Evolutionary conservation across 2,888 invertebrate genomes (phyloP), one percentile per base, ranked within the genome.

Genomic region (Calliopum simillimum): DNA sequence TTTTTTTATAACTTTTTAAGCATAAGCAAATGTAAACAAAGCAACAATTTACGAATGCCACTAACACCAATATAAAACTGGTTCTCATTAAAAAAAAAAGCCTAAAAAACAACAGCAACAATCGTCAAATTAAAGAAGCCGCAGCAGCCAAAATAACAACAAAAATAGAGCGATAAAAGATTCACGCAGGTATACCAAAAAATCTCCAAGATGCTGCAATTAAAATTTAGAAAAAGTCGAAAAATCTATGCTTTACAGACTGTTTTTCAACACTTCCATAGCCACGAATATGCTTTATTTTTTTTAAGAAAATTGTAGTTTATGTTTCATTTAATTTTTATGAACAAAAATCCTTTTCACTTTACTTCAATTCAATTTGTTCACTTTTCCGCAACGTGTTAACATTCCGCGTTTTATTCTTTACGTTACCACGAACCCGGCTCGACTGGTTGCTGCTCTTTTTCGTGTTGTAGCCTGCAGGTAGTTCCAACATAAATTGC

Each of bases 361-460:
- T 51, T 25, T 13, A 46, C 13, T 61, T 63, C 19, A 23, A 49
- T 13, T 49, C 12, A 49, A 43, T 41, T 61, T 43, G 19, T 19
- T 21, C 61, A n/a, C 21, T 59, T 25, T 59, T 4, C 4, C n/a
- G 19, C 67, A 33, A 3, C 25, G 13, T 33, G 33, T 33, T 33
- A 33, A 33, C 33, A 59, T 8, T 19, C 55, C 59, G 47, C 58
- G 46, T 47, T 49, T n/a, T 46, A 49, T 11, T 44, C 67, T 49
- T 58, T 67, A 56, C 70, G 70, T 73, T 71, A 72, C 74, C 76
- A 74, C 76, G 75, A 73, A 74, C 75, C 71, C 67, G 71, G 23
- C 59, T 64, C 74, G 74, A 77, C 76, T 76, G 75, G 73, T 61
- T 64, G 69, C 25, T 41, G 64, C 44, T 55, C 11, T n/a, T 43